Evolutionary conservation across 2,113 vertebrate species (phyloP).

Genomic region (Petromus typicus): DNA sequence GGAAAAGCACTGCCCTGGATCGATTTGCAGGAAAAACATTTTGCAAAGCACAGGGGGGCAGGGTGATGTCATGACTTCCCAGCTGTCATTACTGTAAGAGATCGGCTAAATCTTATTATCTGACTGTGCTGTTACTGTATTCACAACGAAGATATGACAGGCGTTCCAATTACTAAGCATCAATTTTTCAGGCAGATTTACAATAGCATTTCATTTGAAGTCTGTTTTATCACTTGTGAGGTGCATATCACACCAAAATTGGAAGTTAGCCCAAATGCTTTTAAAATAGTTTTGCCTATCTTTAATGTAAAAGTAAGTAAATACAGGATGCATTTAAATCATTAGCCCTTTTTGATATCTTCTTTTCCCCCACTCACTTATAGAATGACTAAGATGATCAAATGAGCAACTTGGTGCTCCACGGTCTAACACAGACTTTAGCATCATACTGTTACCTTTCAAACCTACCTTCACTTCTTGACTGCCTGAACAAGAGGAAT

Average conservation of each 20-base stretch:
- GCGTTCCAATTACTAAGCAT: conserved; percentile 43
- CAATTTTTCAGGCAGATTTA: conserved; percentile 56
- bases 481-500: neutral
- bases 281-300: neutral
- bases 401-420: neutral
- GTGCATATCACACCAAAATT: conserved; percentile 11
- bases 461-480: neutral
- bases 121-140: conserved; percentile 42
- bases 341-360: neutral
- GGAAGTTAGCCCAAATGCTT: conserved; percentile 12
- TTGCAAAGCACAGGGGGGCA: conserved; percentile 35
- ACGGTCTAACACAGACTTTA: neutral
- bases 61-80: conserved; percentile 58
- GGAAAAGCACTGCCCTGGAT: conserved; percentile 20
- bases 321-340: neutral
- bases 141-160: conserved; percentile 57
- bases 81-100: conserved; percentile 66
- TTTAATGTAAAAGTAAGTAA: conserved; percentile 36
- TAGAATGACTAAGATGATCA: neutral
- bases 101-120: conserved; percentile 60
- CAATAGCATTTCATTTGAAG: conserved; percentile 48
- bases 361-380: neutral
- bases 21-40: conserved; percentile 75
- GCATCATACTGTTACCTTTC: neutral
- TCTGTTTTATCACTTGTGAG: conserved; percentile 30